These are phyloP conservation scores for Ispidina picta DNA, from an alignment of 2,797 vertebrate species.

Conservation along the genomic window DNA sequence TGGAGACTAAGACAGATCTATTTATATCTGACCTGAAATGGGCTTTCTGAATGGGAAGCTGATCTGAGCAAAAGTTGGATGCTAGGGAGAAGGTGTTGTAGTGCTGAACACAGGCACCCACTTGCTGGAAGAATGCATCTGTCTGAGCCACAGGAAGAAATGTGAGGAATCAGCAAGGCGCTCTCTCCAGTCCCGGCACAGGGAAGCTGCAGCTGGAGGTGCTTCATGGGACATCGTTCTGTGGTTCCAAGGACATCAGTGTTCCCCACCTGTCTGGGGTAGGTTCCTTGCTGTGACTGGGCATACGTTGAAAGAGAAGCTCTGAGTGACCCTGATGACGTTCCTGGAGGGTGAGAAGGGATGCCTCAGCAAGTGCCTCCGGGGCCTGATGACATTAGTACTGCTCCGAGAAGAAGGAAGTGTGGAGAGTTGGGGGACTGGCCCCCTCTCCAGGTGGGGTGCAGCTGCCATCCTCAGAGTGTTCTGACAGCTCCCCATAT, in stretches of 20 bases:
- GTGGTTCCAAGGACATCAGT: neutral
- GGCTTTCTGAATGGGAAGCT: constrained; percentile 68
- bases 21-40: constrained; percentile 75
- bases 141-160: constrained; percentile 12
- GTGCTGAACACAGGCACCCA: constrained; percentile 34
- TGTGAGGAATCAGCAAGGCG: neutral
- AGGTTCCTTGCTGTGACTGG: neutral
- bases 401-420: constrained; percentile 74
- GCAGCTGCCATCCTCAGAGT: constrained; percentile 67
- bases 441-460: constrained; percentile 53
- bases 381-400: constrained; percentile 44
- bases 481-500: constrained; percentile 90
- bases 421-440: constrained; percentile 49
- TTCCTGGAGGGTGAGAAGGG: neutral
- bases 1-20: constrained; percentile 67
- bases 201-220: neutral
- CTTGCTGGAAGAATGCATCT: neutral
- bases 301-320: constrained; percentile 31
- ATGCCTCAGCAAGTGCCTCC: neutral
- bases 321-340: neutral
- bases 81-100: constrained; percentile 38
- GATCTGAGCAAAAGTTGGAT: constrained; percentile 54
- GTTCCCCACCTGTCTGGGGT: neutral
- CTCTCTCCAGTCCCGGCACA: neutral
- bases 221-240: neutral